Conservation (phyloP, 2,888 invertebrate genomes). For the Pandemis corylana region DNA sequence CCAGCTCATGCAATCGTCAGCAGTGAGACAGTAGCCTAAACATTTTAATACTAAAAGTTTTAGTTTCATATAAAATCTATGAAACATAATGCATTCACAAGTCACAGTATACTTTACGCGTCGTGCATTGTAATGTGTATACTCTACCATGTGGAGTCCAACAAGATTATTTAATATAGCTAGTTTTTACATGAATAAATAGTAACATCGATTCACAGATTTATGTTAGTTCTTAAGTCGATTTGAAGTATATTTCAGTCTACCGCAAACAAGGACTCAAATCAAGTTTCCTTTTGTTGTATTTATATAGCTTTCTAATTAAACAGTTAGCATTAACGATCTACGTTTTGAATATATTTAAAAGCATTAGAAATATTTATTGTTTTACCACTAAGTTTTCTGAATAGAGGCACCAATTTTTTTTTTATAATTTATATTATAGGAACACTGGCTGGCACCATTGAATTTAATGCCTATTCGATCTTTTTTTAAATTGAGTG, state of each 20-base stretch:
- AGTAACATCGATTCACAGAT: constrained; percentile 1
- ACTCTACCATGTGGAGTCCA: constrained; percentile 8
- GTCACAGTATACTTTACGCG: constrained; percentile 20
- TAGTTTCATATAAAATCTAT: constrained; percentile 17
- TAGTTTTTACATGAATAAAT: background rate
- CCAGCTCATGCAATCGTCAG: background rate
- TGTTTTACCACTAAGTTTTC: constrained; percentile 38
- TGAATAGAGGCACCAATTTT: constrained; percentile 44
- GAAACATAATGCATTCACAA: constrained; percentile 14
- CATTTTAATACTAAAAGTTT: constrained; percentile 31
- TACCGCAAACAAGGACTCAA: background rate
- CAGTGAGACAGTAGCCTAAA: background rate
- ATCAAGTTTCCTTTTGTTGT: background rate
- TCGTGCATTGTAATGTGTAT: background rate
- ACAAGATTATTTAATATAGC: constrained; percentile 23
- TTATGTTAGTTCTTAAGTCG: background rate
- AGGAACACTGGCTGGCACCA: constrained; percentile 36
- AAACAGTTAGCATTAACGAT: constrained; percentile 19
- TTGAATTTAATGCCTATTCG: constrained; percentile 18
- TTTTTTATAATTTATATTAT: constrained; percentile 25
- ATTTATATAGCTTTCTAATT: constrained; percentile 18
- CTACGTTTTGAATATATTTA: constrained; percentile 27
- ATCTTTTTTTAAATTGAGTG: constrained; percentile 19
- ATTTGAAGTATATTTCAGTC: background rate
- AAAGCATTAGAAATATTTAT: constrained; percentile 35